Evolutionary conservation across 2,888 invertebrate species (phyloP).

Genomic region (Pseudococcus jackbeardsleyi): DNA sequence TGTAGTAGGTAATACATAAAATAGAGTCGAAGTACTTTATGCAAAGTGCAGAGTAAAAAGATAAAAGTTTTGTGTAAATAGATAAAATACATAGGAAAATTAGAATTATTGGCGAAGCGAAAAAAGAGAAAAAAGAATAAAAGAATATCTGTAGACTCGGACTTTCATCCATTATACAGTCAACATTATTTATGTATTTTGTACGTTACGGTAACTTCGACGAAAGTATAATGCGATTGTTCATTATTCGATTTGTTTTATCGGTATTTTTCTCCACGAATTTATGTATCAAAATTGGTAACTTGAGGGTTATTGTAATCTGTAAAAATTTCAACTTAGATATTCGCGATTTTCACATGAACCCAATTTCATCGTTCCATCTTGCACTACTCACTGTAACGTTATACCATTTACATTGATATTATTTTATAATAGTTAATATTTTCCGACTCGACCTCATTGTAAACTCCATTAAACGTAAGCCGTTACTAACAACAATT

Average conservation of each 20-base stretch:
- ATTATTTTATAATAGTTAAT: slow-evolving; percentile 19
- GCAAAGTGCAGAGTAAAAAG: slow-evolving; percentile 47
- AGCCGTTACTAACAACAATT: neutral
- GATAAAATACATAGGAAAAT: slow-evolving; percentile 33
- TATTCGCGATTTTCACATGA: neutral
- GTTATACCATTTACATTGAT: neutral
- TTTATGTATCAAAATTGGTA: slow-evolving; percentile 27
- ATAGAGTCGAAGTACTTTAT: slow-evolving; percentile 27
- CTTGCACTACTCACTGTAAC: neutral
- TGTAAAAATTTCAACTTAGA: neutral
- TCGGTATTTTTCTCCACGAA: neutral
- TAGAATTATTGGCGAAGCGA: slow-evolving; percentile 30
- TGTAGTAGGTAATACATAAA: neutral
- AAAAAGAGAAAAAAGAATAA: slow-evolving; percentile 14
- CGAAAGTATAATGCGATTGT: slow-evolving; percentile 33
- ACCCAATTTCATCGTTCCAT: neutral
- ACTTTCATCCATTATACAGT: slow-evolving; percentile 53
- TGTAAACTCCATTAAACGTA: slow-evolving; percentile 5
- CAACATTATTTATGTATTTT: slow-evolving; percentile 3
- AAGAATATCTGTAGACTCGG: neutral
- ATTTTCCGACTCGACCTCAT: slow-evolving; percentile 7
- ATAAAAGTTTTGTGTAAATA: slow-evolving; percentile 1
- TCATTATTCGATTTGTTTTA: slow-evolving; percentile 1
- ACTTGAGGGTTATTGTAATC: slow-evolving; percentile 3
- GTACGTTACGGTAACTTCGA: slow-evolving; percentile 46